Evolutionary conservation across 2,888 invertebrate species (phyloP).

Genomic region (Amiota mariae): DNA sequence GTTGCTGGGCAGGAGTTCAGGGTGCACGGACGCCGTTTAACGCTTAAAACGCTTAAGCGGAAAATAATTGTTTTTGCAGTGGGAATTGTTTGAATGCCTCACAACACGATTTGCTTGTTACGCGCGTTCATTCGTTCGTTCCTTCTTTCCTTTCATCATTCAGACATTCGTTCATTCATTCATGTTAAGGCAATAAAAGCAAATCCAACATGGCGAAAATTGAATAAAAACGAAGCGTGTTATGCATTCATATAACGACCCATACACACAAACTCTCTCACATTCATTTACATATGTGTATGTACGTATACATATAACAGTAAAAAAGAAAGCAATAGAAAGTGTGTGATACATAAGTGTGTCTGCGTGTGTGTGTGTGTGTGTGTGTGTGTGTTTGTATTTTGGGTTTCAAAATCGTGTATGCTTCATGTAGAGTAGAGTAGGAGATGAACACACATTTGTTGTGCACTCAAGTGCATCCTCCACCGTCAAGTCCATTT

Average conservation of each 20-base stretch:
- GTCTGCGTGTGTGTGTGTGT: background rate
- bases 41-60: constrained; percentile 27
- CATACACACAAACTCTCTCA: constrained; percentile 15
- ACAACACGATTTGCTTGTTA: background rate
- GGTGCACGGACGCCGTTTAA: too few relatives aligned
- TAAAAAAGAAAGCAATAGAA: too few relatives aligned
- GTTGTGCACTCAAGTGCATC: too few relatives aligned
- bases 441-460: too few relatives aligned
- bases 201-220: constrained; percentile 27
- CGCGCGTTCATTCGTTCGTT: background rate
- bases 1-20: background rate
- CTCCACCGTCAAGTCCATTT: too few relatives aligned
- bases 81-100: constrained; percentile 18
- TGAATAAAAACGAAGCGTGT: constrained; percentile 29
- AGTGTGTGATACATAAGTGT: background rate
- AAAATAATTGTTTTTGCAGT: constrained; percentile 30
- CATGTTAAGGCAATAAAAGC: constrained; percentile 29
- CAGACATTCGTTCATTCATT: background rate
- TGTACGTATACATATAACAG: background rate
- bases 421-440: too few relatives aligned
- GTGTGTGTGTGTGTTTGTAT: background rate
- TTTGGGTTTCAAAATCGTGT: too few relatives aligned
- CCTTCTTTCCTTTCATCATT: background rate
- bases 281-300: constrained; percentile 29
- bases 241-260: background rate